Percentiles rank a stretch among this genome's conserved stretches.
phyloP scores from a whole-genome alignment of 2,797 vertebrate species.

The Catharus ustulatus region DNA sequence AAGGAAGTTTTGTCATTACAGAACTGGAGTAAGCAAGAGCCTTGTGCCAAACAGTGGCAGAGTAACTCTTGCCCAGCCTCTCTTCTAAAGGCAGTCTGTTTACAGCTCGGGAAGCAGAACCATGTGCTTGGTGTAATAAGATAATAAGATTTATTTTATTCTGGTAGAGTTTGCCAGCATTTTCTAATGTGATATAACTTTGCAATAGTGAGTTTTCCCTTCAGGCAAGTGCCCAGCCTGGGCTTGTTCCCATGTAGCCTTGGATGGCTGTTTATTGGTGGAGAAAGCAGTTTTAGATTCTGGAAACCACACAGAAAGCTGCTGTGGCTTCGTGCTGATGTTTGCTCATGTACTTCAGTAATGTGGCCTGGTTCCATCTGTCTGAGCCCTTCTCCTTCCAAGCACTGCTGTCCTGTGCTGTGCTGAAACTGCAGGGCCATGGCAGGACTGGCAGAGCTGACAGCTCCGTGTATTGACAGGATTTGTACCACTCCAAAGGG shows the following conservation, averaged over 20 bases:
- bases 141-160: background rate
- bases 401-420: background rate
- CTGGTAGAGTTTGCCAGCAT: background rate
- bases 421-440: fast-evolving
- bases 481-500: background rate
- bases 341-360: background rate
- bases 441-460: background rate
- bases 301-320: background rate
- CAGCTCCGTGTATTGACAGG: fast-evolving
- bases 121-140: background rate
- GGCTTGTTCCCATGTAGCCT: background rate
- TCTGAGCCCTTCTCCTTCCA: background rate
- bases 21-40: background rate
- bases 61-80: background rate
- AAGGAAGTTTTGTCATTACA: fast-evolving
- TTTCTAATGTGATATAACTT: background rate
- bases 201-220: background rate
- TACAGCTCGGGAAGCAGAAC: background rate
- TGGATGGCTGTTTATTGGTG: background rate
- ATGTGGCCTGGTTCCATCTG: background rate
- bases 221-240: background rate
- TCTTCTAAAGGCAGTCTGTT: fast-evolving
- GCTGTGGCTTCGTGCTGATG: background rate
- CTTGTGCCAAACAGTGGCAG: background rate
- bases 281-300: background rate